phyloP scores from a whole-genome alignment of 2,888 invertebrate species.

The Pyrrhia umbra region DNA sequence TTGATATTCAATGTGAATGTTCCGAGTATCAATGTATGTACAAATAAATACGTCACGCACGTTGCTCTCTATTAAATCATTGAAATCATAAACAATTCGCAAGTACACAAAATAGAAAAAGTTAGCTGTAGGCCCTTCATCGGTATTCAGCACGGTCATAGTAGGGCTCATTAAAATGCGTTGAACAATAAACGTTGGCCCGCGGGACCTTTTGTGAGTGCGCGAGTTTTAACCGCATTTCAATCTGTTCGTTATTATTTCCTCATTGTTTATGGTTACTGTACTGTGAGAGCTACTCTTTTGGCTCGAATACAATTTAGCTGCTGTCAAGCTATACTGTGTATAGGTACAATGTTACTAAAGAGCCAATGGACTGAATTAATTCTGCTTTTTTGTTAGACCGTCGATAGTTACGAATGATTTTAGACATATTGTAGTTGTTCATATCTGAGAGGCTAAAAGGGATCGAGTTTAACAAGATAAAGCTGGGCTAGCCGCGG shows the following conservation, averaged over 20 bases:
- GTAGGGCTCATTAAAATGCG: constrained; percentile 87
- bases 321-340: constrained; percentile 14
- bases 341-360: not conserved
- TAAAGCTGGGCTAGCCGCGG: no score
- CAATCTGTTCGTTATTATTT: constrained; percentile 83
- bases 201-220: constrained; percentile 81
- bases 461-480: no score
- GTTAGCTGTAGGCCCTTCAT: constrained; percentile 73
- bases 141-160: constrained; percentile 81
- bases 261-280: constrained; percentile 73
- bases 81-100: constrained; percentile 68
- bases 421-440: no score
- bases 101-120: constrained; percentile 63
- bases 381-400: not conserved
- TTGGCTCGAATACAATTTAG: constrained; percentile 46
- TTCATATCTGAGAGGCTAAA: no score
- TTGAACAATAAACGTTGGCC: constrained; percentile 83
- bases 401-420: no score
- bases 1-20: no score
- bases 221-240: constrained; percentile 82
- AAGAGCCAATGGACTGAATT: not conserved
- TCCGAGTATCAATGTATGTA: not conserved
- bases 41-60: not conserved
- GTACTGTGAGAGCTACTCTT: constrained; percentile 53
- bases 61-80: constrained; percentile 27